phyloP scores from a whole-genome alignment of 2,113 vertebrate genomes.

The Athene cunicularia region DNA sequence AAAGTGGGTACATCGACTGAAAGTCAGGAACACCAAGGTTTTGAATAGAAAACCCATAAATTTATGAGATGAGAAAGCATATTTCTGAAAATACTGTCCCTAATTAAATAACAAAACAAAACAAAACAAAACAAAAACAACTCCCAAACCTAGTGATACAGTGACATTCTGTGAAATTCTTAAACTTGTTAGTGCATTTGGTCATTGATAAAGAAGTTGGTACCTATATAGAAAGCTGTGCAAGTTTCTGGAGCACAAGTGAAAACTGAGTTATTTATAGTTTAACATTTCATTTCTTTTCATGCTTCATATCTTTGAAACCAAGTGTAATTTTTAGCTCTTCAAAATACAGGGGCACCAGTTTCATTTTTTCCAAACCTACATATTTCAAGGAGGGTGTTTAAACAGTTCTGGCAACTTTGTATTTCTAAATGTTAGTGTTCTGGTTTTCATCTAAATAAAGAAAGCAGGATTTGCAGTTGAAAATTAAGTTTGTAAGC shows the following conservation, averaged over 20 bases:
- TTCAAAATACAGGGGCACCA: background rate
- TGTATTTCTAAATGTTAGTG: slow-evolving; percentile 25
- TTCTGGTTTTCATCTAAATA: slow-evolving; percentile 50
- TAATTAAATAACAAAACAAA: background rate
- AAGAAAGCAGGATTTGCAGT: background rate
- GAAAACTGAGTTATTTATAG: background rate
- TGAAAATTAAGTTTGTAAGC: background rate
- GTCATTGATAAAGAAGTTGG: background rate
- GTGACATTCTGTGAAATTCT: background rate
- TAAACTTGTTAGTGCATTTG: background rate
- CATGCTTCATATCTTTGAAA: slow-evolving; percentile 14
- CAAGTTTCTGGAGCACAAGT: background rate
- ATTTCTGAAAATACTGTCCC: background rate
- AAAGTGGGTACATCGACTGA: background rate
- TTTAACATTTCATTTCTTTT: slow-evolving; percentile 24
- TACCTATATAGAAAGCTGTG: background rate
- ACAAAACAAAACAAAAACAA: background rate
- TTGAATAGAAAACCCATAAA: background rate
- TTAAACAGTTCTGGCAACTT: slow-evolving; percentile 9
- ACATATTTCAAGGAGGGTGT: background rate
- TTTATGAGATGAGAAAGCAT: background rate
- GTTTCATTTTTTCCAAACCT: slow-evolving; percentile 25
- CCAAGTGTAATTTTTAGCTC: slow-evolving; percentile 17
- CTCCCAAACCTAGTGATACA: background rate
- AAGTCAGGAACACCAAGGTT: background rate